A percentile compares a stretch with the other conserved stretches of the same genome.
phyloP scores from a whole-genome alignment of 2,888 invertebrate genomes.

The Blastobasis lacticolella region DNA sequence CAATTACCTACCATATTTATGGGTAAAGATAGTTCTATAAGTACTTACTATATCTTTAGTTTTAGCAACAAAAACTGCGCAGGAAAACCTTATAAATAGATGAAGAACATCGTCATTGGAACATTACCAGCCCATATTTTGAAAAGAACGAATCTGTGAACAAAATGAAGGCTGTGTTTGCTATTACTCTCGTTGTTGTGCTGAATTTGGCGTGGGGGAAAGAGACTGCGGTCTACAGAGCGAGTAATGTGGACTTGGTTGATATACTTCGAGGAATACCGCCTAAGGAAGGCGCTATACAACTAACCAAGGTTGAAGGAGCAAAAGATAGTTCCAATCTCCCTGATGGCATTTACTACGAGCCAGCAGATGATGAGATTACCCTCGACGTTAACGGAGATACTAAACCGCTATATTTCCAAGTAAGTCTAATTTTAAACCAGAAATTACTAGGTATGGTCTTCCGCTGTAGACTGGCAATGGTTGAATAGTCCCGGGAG shows the following conservation, averaged over 20 bases:
- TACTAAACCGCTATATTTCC: conserved; percentile 14
- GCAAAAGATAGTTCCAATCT: conserved; percentile 13
- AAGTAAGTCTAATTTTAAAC: conserved; percentile 18
- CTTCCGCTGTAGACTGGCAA: too few species aligned
- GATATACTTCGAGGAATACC: conserved; percentile 27
- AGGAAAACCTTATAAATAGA: conserved; percentile 27
- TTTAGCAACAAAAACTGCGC: conserved; percentile 3
- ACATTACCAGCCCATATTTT: conserved; percentile 8
- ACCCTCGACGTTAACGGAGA: conserved; percentile 6
- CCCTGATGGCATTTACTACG: conserved; percentile 38
- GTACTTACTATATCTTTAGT: neutral
- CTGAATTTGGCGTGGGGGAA: conserved; percentile 14
- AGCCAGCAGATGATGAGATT: conserved; percentile 28
- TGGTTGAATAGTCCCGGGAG: too few species aligned
- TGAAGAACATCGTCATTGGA: conserved; percentile 20
- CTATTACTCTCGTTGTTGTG: conserved; percentile 15
- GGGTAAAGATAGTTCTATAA: too few species aligned
- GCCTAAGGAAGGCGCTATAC: conserved; percentile 18
- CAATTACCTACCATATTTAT: too few species aligned
- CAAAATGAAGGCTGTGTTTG: conserved; percentile 4
- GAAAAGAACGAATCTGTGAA: conserved; percentile 10
- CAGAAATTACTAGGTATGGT: too few species aligned
- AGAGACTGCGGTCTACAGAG: conserved; percentile 24
- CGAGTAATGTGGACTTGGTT: conserved; percentile 24
- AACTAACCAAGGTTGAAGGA: conserved; percentile 23